Percentiles rank a stretch among this genome's conserved stretches.
Conservation (phyloP, 64 coral and sea anemone genomes). For the Platygyra sinensis region DNA sequence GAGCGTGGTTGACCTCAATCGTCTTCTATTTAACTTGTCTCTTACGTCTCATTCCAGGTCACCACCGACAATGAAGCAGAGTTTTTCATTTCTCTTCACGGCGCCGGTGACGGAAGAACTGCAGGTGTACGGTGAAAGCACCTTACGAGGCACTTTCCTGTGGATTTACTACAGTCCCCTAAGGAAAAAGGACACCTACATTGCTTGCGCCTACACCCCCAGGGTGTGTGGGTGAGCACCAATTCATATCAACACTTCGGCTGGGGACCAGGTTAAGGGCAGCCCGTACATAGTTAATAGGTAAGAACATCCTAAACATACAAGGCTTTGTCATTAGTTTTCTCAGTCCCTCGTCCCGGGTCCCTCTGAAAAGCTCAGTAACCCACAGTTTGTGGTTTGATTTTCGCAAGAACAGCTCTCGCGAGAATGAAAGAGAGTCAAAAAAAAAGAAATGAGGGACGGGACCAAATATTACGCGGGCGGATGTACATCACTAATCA, state of each 20-base stretch:
- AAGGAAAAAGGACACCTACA: slow-evolving; percentile 69
- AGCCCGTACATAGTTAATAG: slow-evolving; percentile 86
- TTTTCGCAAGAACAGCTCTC: too few species aligned
- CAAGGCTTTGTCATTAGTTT: neutral
- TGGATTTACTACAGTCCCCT: slow-evolving; percentile 64
- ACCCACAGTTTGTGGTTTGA: too few species aligned
- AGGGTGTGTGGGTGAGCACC: slow-evolving; percentile 71
- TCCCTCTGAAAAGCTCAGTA: too few species aligned
- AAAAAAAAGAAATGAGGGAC: too few species aligned
- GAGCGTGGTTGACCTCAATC: too few species aligned
- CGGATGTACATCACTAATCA: too few species aligned
- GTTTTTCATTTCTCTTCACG: slow-evolving; percentile 78
- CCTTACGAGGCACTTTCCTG: slow-evolving; percentile 79
- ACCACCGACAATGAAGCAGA: slow-evolving; percentile 40
- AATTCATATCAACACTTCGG: slow-evolving; percentile 68
- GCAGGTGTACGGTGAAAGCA: slow-evolving; percentile 78
- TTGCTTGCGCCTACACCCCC: slow-evolving; percentile 66
- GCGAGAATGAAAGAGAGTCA: too few species aligned
- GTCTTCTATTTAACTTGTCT: neutral
- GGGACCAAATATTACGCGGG: too few species aligned
- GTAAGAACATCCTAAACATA: slow-evolving; percentile 3
- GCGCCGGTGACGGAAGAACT: slow-evolving; percentile 75
- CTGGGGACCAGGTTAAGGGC: slow-evolving; percentile 63
- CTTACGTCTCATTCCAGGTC: neutral
- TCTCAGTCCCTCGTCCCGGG: neutral